Percentiles rank a stretch among this genome's conserved stretches.
Conservation (phyloP, 2,888 invertebrate species). For the Agriopis aurantiaria region DNA sequence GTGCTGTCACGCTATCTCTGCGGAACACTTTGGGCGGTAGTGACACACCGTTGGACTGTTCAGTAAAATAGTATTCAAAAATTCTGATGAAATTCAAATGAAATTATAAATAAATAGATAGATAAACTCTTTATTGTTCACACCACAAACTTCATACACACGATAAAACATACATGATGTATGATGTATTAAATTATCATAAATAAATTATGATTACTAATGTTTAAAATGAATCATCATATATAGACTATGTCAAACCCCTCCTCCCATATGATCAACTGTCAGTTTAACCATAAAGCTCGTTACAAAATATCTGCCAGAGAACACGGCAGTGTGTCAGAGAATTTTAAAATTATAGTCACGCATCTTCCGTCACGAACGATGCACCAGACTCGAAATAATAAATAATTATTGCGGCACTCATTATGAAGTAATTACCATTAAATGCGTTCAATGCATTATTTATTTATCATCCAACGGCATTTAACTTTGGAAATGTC, state of each 20-base stretch:
- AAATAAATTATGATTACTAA: too few species aligned
- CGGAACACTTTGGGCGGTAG: constrained; percentile 43
- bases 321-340: constrained; percentile 45
- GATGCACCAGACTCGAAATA: constrained; percentile 62
- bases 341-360: constrained; percentile 62
- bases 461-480: constrained; percentile 52
- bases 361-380: constrained; percentile 57
- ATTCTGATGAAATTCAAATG: neutral
- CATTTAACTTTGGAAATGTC: constrained; percentile 17
- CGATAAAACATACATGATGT: too few species aligned
- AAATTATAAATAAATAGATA: too few species aligned
- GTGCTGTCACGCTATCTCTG: constrained; percentile 52
- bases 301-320: constrained; percentile 21
- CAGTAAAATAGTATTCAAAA: too few species aligned
- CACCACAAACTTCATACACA: too few species aligned
- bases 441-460: constrained; percentile 68
- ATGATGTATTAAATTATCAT: too few species aligned
- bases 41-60: constrained; percentile 37
- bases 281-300: too few species aligned
- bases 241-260: too few species aligned
- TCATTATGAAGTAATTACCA: constrained; percentile 77
- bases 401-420: constrained; percentile 71
- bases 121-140: too few species aligned
- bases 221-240: too few species aligned
- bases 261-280: too few species aligned